phyloP scores from a whole-genome alignment of 1,140 invertebrate genomes.

The Aphis gossypii region DNA sequence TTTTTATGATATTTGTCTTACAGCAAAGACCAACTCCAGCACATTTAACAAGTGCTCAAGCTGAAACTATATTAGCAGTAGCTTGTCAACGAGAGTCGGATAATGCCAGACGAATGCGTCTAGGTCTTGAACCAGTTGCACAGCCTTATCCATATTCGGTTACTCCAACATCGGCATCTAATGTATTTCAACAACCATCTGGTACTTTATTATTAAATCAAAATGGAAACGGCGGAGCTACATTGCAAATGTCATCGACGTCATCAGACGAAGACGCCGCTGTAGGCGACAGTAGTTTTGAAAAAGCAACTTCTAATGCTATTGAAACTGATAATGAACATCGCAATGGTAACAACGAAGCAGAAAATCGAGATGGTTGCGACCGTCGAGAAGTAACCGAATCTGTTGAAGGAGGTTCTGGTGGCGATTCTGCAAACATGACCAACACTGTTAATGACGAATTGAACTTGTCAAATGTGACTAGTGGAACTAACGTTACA shows the following conservation, averaged over 20 bases:
- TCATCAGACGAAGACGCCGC: slow-evolving; percentile 6
- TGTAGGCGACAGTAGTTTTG: slow-evolving; percentile 15
- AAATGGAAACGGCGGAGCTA: background rate
- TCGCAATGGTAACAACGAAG: background rate
- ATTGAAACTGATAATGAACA: background rate
- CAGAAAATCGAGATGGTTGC: background rate
- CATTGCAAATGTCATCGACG: slow-evolving; percentile 17
- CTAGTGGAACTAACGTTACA: background rate
- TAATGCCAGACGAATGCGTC: slow-evolving; percentile 94
- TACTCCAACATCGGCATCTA: background rate
- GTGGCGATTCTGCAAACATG: background rate
- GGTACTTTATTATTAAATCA: background rate
- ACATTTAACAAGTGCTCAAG: slow-evolving; percentile 93
- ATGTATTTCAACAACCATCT: background rate
- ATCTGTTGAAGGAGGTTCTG: background rate
- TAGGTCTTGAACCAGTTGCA: slow-evolving; percentile 92
- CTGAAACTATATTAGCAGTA: slow-evolving; percentile 92
- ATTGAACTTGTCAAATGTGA: background rate
- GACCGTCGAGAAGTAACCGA: background rate
- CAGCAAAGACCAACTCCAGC: slow-evolving; percentile 91
- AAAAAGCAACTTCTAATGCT: background rate
- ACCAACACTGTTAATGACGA: background rate
- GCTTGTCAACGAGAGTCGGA: slow-evolving; percentile 97
- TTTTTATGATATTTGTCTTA: slow-evolving; percentile 62
- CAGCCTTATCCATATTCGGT: slow-evolving; percentile 76